phyloP scores from a whole-genome alignment of 1,140 invertebrate species.

The Cecropterus lyciades region DNA sequence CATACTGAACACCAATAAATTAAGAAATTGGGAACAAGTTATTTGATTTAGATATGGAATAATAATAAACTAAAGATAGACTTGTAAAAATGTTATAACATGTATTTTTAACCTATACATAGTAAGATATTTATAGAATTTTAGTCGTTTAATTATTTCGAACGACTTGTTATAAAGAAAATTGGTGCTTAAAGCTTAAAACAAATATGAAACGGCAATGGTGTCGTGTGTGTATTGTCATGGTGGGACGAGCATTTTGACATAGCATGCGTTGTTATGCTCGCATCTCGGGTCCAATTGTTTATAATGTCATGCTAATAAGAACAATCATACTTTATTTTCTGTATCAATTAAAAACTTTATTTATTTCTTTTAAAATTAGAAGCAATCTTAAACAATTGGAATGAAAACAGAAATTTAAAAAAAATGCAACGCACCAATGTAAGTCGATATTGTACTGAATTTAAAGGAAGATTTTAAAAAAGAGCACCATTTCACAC shows the following conservation, averaged over 20 bases:
- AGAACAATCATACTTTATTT: not conserved
- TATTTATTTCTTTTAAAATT: slow-evolving; percentile 10
- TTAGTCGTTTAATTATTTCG: slow-evolving; percentile 84
- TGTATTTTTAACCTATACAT: slow-evolving; percentile 84
- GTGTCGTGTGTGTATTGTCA: slow-evolving; percentile 78
- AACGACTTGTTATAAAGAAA: slow-evolving; percentile 84
- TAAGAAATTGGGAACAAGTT: slow-evolving; percentile 44
- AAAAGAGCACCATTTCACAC: no score
- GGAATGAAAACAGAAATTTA: no score
- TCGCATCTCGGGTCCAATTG: slow-evolving; percentile 56
- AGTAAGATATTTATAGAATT: slow-evolving; percentile 84
- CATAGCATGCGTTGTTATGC: slow-evolving; percentile 83
- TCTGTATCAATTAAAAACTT: no score
- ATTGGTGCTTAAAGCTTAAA: slow-evolving; percentile 84
- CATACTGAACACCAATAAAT: slow-evolving; percentile 32
- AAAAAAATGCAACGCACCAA: no score
- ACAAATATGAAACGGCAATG: slow-evolving; percentile 67
- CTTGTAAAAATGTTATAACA: slow-evolving; percentile 84
- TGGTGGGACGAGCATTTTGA: slow-evolving; percentile 76
- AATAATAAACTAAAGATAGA: slow-evolving; percentile 72
- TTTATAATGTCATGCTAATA: slow-evolving; percentile 42
- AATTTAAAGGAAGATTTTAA: no score
- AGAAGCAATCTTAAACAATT: not conserved
- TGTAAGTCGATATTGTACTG: no score
- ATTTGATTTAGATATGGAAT: slow-evolving; percentile 58